Evolutionary conservation across 2,888 invertebrate species (phyloP).

Genomic region (Podabrus alpinus): DNA sequence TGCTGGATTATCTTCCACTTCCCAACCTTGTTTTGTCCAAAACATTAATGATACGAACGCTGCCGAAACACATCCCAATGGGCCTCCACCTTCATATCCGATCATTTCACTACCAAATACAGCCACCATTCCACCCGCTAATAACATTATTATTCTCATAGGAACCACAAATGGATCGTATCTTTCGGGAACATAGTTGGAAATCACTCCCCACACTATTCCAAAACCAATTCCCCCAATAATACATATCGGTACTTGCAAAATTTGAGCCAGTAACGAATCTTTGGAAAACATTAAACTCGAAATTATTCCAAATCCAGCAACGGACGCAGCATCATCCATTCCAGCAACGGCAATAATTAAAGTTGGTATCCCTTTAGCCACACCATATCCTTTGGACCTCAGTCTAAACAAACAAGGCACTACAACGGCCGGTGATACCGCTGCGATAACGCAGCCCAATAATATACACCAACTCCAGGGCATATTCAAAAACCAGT

Average conservation of each 20-base stretch:
- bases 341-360: constrained; percentile 94
- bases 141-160: constrained; percentile 75
- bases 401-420: constrained; percentile 88
- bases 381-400: constrained; percentile 83
- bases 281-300: constrained; percentile 85
- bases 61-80: constrained; percentile 80
- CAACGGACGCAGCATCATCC: constrained; percentile 94
- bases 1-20: constrained; percentile 85
- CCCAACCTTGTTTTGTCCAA: constrained; percentile 86
- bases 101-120: constrained; percentile 86
- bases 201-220: constrained; percentile 75
- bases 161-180: constrained; percentile 82
- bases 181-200: constrained; percentile 82
- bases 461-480: constrained; percentile 85
- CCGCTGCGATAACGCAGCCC: constrained; percentile 86
- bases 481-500: constrained; percentile 77
- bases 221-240: constrained; percentile 82
- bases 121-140: constrained; percentile 80
- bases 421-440: constrained; percentile 97
- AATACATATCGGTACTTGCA: constrained; percentile 79
- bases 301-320: constrained; percentile 86
- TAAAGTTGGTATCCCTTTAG: constrained; percentile 93
- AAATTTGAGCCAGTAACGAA: constrained; percentile 68
- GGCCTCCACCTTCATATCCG: constrained; percentile 76
- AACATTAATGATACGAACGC: constrained; percentile 81